These are phyloP conservation scores for Conchocele bisecta DNA, from an alignment of 2,888 invertebrate species.

Conservation along the genomic window DNA sequence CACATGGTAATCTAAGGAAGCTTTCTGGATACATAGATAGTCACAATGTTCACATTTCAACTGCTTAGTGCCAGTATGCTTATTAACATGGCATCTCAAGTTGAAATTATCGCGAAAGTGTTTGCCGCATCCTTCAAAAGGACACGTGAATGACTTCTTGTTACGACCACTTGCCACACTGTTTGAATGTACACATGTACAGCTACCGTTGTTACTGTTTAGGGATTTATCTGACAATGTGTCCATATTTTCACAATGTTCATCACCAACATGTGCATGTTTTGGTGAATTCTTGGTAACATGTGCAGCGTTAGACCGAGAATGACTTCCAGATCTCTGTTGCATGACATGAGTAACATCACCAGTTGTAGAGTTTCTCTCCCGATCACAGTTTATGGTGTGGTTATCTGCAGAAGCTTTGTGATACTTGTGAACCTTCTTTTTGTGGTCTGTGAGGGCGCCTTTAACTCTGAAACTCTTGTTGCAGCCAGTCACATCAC, in stretches of 20 bases:
- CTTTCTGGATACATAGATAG: constrained; percentile 43
- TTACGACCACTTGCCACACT: too few species aligned
- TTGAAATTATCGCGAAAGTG: constrained; percentile 44
- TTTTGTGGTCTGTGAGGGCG: constrained; percentile 35
- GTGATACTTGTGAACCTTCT: constrained; percentile 24
- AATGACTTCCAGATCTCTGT: too few species aligned
- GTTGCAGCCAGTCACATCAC: constrained; percentile 16
- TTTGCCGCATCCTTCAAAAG: constrained; percentile 27
- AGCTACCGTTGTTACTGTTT: too few species aligned
- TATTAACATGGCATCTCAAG: constrained; percentile 28
- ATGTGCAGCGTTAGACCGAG: too few species aligned
- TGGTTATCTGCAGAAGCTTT: constrained; percentile 1
- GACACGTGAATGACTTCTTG: constrained; percentile 21
- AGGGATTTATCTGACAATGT: too few species aligned
- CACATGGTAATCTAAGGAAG: constrained; percentile 35
- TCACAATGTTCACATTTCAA: constrained; percentile 24
- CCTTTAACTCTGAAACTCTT: constrained; percentile 39
- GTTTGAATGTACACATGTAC: too few species aligned
- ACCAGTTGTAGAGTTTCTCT: too few species aligned
- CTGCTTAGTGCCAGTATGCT: constrained; percentile 29
- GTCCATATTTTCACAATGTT: too few species aligned
- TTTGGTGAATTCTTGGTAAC: too few species aligned
- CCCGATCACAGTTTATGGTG: too few species aligned
- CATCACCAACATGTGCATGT: too few species aligned
- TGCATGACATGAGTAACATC: too few species aligned